Evolutionary conservation across 2,113 vertebrate species (phyloP).

Genomic region (Propithecus coquereli): DNA sequence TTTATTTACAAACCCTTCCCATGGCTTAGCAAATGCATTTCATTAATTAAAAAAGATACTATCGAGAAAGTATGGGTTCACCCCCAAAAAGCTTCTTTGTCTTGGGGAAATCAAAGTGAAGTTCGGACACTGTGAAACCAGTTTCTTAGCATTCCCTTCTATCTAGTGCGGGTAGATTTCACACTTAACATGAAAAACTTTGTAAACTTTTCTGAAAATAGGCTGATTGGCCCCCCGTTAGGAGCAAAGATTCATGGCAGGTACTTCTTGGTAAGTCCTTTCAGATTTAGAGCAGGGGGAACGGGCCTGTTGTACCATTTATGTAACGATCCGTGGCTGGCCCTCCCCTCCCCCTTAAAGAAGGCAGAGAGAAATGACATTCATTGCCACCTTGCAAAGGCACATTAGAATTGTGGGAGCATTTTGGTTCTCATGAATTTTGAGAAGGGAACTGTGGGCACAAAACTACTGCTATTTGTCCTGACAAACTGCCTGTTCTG

Average conservation of each 20-base stretch:
- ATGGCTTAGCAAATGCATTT: not conserved
- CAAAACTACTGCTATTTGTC: slow-evolving; percentile 68
- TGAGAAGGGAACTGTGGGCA: slow-evolving; percentile 64
- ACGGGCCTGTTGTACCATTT: fast-evolving
- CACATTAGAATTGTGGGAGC: not conserved
- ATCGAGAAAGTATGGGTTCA: not conserved
- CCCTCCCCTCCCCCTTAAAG: not conserved
- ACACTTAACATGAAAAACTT: not conserved
- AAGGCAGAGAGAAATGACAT: slow-evolving; percentile 5
- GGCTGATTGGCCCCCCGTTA: fast-evolving
- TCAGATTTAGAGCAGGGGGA: not conserved
- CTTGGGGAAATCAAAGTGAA: not conserved
- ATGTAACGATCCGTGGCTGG: fast-evolving
- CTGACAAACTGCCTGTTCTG: slow-evolving; percentile 66
- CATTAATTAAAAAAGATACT: not conserved
- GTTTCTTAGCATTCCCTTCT: fast-evolving
- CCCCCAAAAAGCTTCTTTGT: not conserved
- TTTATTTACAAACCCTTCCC: not conserved
- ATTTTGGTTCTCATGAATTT: slow-evolving; percentile 61
- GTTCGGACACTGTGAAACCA: too few relatives aligned
- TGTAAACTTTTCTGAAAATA: not conserved
- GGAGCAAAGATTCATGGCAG: not conserved
- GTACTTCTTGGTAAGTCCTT: not conserved
- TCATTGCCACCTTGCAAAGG: not conserved
- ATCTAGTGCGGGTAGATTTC: fast-evolving